Base-by-base conservation (phyloP, 1,140 invertebrate genomes). In the Steinernema khuongi region DNA sequence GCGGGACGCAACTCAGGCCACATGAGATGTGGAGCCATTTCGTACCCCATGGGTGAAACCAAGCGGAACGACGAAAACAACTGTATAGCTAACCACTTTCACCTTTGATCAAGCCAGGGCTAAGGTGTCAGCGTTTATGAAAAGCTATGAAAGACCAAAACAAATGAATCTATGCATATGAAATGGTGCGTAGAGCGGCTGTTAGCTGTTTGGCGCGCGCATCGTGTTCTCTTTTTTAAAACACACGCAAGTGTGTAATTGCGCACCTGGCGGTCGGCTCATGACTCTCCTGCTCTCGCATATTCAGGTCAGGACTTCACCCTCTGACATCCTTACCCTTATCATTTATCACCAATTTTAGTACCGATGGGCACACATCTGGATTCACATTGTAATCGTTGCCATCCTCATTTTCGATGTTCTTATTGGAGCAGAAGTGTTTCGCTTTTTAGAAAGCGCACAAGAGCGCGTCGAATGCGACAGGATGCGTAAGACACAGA, bases 161-260 rank as follows among this genome's bases (percentile, higher is more conserved):
- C 50, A 60, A 60, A 60, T 60, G 50, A 60, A 60, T 60, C 50
- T 60, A 60, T 60, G 50, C 50, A 60, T 60, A 60, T 7, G 7
- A n/a, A 22, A 60, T 60, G 50, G n/a, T n/a, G 50, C 50, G 4
- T 22, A 41, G n/a, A 41, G 50, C 4, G 50, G 7, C 19, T 17
- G 50, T 60, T 60, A 60, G 50, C 4, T 14, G 50, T 41, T 7
- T n/a, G 36, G 36, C 36, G 36, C 50, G 50, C 50, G 50, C 50
- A 60, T 60, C 50, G 50, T 22, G 22, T 60, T 60, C 50, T 22
- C 19, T 22, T 60, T 60, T 60, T 60, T 60, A n/a, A 22, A 60
- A 60, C 50, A 60, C 50, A 60, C 50, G 50, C 50, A 60, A 60
- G 50, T 60, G 50, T 60, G 50, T 60, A 60, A 60, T 60, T 60